Evolutionary conservation across 2,888 invertebrate genomes (phyloP).

Genomic region (Philhelius pedissequus): DNA sequence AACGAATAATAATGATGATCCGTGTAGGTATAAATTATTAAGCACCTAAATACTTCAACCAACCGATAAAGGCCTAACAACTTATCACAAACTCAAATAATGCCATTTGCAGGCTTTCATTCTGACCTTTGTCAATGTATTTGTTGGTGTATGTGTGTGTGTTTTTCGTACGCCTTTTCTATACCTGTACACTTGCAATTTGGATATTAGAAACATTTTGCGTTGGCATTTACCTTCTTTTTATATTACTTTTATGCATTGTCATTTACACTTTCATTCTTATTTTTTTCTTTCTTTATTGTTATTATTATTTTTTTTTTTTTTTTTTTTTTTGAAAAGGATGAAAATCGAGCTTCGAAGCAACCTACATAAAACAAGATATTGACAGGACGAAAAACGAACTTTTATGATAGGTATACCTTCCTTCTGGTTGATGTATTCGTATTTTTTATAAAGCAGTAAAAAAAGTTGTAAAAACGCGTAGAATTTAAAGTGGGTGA

Average conservation of each 20-base stretch:
- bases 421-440: not conserved
- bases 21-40: not conserved
- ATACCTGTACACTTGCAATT: not conserved
- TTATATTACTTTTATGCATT: slow-evolving; percentile 47
- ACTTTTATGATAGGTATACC: slow-evolving; percentile 47
- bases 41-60: not conserved
- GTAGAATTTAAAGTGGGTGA: not conserved
- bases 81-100: not conserved
- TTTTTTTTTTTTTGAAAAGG: not conserved
- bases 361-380: slow-evolving; percentile 18
- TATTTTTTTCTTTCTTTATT: not conserved
- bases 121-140: not conserved
- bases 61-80: not conserved
- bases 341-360: not conserved
- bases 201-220: not conserved
- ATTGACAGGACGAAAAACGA: slow-evolving; percentile 34
- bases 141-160: not conserved
- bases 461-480: not conserved
- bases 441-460: not conserved
- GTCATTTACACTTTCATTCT: slow-evolving; percentile 48
- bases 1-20: not conserved
- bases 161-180: not conserved
- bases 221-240: not conserved
- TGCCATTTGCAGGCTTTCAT: not conserved
- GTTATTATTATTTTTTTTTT: not conserved